Percentiles rank a stretch among this genome's conserved stretches.
Conservation (phyloP, 2,113 vertebrate genomes). For the Myrmecophaga tridactyla region DNA sequence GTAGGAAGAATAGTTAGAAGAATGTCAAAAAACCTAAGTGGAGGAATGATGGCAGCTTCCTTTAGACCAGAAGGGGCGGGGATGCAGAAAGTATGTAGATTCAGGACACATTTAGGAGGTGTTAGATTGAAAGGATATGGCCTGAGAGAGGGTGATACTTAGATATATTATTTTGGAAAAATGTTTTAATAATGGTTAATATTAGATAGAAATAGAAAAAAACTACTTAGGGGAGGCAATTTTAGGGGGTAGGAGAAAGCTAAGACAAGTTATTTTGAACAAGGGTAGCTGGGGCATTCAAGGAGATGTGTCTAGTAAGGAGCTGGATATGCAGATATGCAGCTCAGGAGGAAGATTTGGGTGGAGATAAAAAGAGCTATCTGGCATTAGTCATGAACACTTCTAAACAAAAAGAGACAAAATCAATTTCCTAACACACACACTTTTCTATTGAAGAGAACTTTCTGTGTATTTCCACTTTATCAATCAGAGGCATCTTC, state of each 20-base stretch:
- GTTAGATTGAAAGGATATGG: background rate
- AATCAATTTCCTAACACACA: slow-evolving; percentile 15
- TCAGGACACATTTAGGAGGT: background rate
- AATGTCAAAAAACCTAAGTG: background rate
- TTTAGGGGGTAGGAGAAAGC: background rate
- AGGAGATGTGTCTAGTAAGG: background rate
- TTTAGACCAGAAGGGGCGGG: background rate
- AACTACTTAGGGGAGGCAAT: background rate
- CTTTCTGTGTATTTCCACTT: slow-evolving; percentile 41
- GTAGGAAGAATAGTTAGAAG: background rate
- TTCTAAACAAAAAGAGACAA: slow-evolving; percentile 5
- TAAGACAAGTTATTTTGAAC: background rate
- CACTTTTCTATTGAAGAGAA: slow-evolving; percentile 7
- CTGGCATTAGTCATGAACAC: background rate
- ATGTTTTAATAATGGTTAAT: background rate
- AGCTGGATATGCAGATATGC: background rate
- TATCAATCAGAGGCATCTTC: slow-evolving; percentile 55
- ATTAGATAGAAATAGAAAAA: background rate
- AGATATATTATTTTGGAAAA: background rate
- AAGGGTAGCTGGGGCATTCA: background rate
- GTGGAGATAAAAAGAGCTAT: background rate
- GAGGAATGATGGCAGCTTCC: background rate
- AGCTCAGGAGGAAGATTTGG: background rate
- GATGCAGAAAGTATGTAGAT: background rate
- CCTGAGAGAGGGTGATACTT: background rate